Conservation (phyloP, 2,797 vertebrate genomes). For the Pantherophis vulpinus region DNA sequence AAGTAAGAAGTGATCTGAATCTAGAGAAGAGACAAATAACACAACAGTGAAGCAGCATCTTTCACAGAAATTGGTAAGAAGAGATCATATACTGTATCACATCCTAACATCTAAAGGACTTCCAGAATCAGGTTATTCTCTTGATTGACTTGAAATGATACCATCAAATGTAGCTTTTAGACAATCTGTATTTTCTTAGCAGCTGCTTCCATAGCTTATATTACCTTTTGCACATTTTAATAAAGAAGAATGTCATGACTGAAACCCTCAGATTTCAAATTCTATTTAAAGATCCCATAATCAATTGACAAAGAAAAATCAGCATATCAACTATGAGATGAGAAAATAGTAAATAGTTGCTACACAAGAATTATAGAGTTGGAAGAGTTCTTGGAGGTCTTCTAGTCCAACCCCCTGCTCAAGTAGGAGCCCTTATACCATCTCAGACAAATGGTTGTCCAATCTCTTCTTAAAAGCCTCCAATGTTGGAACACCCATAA, state of each 20-base stretch:
- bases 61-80: not conserved
- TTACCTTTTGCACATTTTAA: not conserved
- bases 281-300: not conserved
- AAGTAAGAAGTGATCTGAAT: not conserved
- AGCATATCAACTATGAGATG: constrained; percentile 13
- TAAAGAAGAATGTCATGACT: not conserved
- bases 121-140: not conserved
- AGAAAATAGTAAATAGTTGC: not conserved
- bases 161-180: not conserved
- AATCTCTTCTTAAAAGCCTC: not conserved
- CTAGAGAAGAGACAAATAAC: not conserved
- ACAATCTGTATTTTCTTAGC: not conserved
- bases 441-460: not conserved
- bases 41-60: not conserved
- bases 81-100: not conserved
- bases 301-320: not conserved
- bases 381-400: not conserved
- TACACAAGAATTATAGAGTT: not conserved
- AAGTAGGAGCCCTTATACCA: not conserved
- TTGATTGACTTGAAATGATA: not conserved
- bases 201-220: not conserved
- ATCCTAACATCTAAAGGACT: not conserved
- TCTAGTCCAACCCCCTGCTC: not conserved
- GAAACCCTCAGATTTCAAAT: not conserved
- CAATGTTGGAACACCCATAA: not conserved